Percentiles rank a stretch among this genome's conserved stretches.
Evolutionary conservation across 1,140 invertebrate genomes (phyloP).

Genomic region (Eumeta japonica): DNA sequence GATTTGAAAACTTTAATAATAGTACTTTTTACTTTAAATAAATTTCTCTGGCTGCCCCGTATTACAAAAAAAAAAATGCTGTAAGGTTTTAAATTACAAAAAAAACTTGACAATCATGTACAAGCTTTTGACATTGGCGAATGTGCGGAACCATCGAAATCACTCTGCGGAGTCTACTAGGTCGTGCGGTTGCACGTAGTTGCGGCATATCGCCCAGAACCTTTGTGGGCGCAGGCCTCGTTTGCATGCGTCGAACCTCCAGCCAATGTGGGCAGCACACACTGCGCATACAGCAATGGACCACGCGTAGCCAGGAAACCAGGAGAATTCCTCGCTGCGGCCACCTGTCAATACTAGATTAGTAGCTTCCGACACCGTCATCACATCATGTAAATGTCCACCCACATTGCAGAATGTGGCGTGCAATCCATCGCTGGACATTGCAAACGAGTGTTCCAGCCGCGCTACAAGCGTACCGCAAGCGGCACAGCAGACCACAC

Average conservation of each 20-base stretch:
- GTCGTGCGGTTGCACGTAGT: conserved; percentile 26
- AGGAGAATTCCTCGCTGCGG: conserved; percentile 69
- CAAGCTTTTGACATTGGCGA: too few relatives aligned
- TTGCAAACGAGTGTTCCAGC: conserved; percentile 68
- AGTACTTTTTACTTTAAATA: too few relatives aligned
- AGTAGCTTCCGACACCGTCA: conserved; percentile 66
- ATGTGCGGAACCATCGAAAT: too few relatives aligned
- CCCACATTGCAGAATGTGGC: conserved; percentile 74
- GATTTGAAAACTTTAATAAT: too few relatives aligned
- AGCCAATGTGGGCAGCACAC: conserved; percentile 71
- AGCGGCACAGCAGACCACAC: conserved; percentile 31
- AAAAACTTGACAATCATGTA: too few relatives aligned
- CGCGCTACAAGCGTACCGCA: conserved; percentile 36
- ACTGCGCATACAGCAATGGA: conserved; percentile 64
- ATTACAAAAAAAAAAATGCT: too few relatives aligned
- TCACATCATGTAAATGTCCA: conserved; percentile 76
- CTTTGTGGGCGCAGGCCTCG: conserved; percentile 26
- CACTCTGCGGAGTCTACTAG: too few relatives aligned
- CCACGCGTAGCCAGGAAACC: conserved; percentile 85
- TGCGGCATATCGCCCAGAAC: conserved; percentile 41
- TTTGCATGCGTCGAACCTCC: conserved; percentile 51
- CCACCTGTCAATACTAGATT: conserved; percentile 55
- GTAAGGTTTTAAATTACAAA: too few relatives aligned
- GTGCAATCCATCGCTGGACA: conserved; percentile 78
- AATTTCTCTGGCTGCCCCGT: too few relatives aligned